Evolutionary conservation across 2,113 vertebrate species (phyloP).

Genomic region (Lichenostomus cassidix): DNA sequence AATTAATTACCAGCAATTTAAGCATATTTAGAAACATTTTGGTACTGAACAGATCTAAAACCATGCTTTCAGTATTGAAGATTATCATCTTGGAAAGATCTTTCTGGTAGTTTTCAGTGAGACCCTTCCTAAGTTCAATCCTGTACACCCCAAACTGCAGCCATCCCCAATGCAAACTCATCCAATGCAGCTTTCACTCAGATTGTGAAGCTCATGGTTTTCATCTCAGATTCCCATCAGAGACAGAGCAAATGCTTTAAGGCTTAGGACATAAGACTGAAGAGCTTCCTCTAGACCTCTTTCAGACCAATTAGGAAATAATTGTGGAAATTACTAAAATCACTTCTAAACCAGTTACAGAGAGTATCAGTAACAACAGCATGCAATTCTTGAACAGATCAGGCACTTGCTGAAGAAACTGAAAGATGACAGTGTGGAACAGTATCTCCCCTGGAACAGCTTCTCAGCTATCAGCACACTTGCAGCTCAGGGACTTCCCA

Average conservation of each 20-base stretch:
- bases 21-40: background rate
- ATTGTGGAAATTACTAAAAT: background rate
- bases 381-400: background rate
- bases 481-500: background rate
- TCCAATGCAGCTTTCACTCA: background rate
- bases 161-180: background rate
- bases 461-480: background rate
- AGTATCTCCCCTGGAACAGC: background rate
- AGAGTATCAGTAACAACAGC: background rate
- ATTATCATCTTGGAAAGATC: background rate
- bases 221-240: background rate
- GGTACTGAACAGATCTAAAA: background rate
- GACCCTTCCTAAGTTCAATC: background rate
- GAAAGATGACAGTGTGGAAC: rapidly evolving
- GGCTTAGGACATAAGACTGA: background rate
- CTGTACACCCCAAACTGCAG: background rate
- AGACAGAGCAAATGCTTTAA: background rate
- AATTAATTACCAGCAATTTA: background rate
- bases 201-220: background rate
- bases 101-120: background rate
- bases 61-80: background rate
- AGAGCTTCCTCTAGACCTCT: background rate
- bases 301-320: background rate
- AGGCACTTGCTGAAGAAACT: background rate
- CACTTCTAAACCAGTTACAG: background rate